phyloP scores from a whole-genome alignment of 2,888 invertebrate species.

The Mythimna lalbum region DNA sequence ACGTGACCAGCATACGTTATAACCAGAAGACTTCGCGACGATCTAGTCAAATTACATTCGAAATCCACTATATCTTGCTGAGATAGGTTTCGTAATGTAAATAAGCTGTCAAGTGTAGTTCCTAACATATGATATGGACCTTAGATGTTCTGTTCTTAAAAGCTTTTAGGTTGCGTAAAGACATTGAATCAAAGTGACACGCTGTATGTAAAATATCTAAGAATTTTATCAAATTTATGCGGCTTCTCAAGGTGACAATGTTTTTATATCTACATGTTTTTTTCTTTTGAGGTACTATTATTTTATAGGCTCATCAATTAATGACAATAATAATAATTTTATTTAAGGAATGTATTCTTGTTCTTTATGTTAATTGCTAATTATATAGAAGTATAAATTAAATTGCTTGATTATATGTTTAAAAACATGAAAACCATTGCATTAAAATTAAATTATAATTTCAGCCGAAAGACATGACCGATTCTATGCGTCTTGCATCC shows the following conservation, averaged over 20 bases:
- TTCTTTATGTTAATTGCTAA: too few relatives aligned
- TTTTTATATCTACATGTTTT: conserved; percentile 1
- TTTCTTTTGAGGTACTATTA: background rate
- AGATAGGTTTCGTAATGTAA: conserved; percentile 44
- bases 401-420: too few relatives aligned
- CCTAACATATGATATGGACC: conserved; percentile 29
- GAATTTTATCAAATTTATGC: conserved; percentile 1
- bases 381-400: too few relatives aligned
- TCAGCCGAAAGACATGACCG: too few relatives aligned
- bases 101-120: conserved; percentile 44
- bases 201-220: background rate
- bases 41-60: conserved; percentile 51
- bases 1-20: conserved; percentile 54
- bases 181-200: conserved; percentile 28
- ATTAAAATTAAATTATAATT: too few relatives aligned
- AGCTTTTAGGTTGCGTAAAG: conserved; percentile 39
- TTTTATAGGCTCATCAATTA: too few relatives aligned
- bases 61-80: conserved; percentile 39
- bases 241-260: background rate
- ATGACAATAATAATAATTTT: too few relatives aligned
- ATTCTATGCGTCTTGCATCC: too few relatives aligned
- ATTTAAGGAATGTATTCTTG: too few relatives aligned
- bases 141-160: conserved; percentile 18
- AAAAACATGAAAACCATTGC: too few relatives aligned
- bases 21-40: conserved; percentile 46